These are phyloP conservation scores for Electrophaes corylata DNA, from an alignment of 2,888 invertebrate species.

Conservation along the genomic window DNA sequence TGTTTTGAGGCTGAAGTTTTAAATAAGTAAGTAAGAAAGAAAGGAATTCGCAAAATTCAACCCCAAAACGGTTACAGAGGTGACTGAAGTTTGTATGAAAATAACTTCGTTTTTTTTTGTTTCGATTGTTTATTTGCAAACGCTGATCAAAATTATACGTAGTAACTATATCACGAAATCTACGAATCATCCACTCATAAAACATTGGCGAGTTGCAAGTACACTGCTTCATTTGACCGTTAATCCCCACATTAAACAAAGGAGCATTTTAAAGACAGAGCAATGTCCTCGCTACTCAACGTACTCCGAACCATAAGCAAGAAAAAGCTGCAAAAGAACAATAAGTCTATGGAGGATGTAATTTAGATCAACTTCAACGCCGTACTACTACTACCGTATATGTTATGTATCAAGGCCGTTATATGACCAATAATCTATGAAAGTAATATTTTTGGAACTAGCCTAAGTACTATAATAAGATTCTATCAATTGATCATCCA, in stretches of 20 bases:
- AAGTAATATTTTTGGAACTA: too few species aligned
- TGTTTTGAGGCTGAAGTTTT: too few species aligned
- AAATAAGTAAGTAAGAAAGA: too few species aligned
- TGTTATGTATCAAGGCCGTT: neutral
- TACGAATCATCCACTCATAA: too few species aligned
- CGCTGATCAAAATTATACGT: neutral
- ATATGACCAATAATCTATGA: too few species aligned
- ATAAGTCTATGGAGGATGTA: neutral
- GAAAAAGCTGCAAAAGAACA: neutral
- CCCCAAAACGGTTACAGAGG: too few species aligned
- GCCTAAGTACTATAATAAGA: too few species aligned
- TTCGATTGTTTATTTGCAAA: neutral
- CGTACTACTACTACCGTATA: neutral
- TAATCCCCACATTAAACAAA: neutral
- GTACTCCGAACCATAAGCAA: neutral
- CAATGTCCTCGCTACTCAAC: neutral
- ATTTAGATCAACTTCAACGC: neutral
- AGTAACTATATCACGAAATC: neutral
- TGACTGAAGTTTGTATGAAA: too few species aligned
- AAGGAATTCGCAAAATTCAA: too few species aligned
- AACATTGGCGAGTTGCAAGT: neutral
- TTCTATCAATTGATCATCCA: too few species aligned
- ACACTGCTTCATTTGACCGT: neutral
- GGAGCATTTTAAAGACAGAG: neutral
- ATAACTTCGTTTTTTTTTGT: neutral